Evolutionary conservation across 1,140 invertebrate species (phyloP).

Genomic region (Diorhabda elongata): DNA sequence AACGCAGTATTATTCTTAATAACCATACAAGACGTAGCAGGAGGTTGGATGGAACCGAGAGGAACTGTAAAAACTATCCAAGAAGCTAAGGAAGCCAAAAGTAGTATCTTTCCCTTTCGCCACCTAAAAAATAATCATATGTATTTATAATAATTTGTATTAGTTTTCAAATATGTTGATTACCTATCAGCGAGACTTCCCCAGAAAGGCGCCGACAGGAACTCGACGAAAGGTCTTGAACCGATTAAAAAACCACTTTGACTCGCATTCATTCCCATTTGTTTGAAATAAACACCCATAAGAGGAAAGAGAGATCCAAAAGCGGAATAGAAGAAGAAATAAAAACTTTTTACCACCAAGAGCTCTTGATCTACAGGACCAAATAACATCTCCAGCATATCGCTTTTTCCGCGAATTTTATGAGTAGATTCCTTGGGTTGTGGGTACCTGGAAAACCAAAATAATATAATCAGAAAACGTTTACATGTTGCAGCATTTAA

Average conservation of each 20-base stretch:
- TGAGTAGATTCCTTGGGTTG: slow-evolving; percentile 82
- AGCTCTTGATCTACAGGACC: slow-evolving; percentile 83
- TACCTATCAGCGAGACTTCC: slow-evolving; percentile 84
- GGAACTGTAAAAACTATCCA: slow-evolving; percentile 97
- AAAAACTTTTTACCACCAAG: slow-evolving; percentile 92
- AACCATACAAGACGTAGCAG: slow-evolving; percentile 79
- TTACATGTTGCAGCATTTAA: too few relatives aligned
- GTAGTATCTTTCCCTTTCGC: slow-evolving; percentile 79
- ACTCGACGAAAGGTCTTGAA: slow-evolving; percentile 93
- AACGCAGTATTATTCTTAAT: slow-evolving; percentile 66
- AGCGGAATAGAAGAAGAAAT: slow-evolving; percentile 99
- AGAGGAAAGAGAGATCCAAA: slow-evolving; percentile 97
- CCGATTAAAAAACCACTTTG: slow-evolving; percentile 92
- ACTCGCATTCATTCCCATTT: slow-evolving; percentile 95
- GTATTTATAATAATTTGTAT: not conserved
- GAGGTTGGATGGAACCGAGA: slow-evolving; percentile 90
- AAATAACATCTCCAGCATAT: slow-evolving; percentile 78
- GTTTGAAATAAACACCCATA: slow-evolving; percentile 98
- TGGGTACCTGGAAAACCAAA: slow-evolving; percentile 55
- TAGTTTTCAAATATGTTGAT: not conserved
- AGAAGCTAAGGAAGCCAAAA: slow-evolving; percentile 86
- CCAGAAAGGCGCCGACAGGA: slow-evolving; percentile 97
- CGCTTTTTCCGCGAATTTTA: slow-evolving; percentile 80
- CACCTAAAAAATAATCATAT: slow-evolving; percentile 47
- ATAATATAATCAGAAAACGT: not conserved